Conservation (phyloP, 2,888 invertebrate genomes). For the Sipha maydis region DNA sequence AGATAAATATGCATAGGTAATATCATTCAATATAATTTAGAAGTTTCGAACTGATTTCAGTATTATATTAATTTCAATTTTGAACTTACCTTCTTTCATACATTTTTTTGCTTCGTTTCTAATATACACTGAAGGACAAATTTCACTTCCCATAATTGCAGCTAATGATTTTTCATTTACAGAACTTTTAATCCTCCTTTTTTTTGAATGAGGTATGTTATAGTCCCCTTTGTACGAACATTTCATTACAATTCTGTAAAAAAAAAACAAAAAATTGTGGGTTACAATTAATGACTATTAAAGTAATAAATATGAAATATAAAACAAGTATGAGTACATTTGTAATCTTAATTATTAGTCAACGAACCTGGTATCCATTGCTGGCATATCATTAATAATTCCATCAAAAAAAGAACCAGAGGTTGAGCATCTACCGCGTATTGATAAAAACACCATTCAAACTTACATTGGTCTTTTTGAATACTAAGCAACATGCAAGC, state of each 20-base stretch:
- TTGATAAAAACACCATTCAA: constrained; percentile 12
- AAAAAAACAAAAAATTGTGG: too few relatives aligned
- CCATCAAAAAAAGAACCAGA: constrained; percentile 7
- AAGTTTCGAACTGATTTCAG: too few relatives aligned
- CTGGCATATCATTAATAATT: constrained; percentile 5
- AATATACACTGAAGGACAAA: neutral
- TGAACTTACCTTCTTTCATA: constrained; percentile 25
- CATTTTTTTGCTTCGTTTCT: neutral
- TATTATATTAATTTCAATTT: too few relatives aligned
- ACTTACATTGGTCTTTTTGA: constrained; percentile 2
- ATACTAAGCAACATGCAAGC: neutral
- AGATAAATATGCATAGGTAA: too few relatives aligned
- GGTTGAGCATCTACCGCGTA: constrained; percentile 1
- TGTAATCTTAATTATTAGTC: too few relatives aligned
- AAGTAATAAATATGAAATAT: too few relatives aligned
- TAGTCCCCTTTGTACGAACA: neutral
- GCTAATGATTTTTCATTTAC: constrained; percentile 1
- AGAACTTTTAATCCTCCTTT: neutral
- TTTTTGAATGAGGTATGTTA: neutral
- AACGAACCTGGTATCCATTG: neutral
- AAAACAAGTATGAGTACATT: too few relatives aligned
- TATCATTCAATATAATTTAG: too few relatives aligned
- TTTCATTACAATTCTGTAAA: neutral
- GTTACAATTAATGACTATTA: too few relatives aligned
- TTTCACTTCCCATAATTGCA: neutral